Conservation (phyloP, 64 coral and sea anemone species). For the Montipora efflorescens region DNA sequence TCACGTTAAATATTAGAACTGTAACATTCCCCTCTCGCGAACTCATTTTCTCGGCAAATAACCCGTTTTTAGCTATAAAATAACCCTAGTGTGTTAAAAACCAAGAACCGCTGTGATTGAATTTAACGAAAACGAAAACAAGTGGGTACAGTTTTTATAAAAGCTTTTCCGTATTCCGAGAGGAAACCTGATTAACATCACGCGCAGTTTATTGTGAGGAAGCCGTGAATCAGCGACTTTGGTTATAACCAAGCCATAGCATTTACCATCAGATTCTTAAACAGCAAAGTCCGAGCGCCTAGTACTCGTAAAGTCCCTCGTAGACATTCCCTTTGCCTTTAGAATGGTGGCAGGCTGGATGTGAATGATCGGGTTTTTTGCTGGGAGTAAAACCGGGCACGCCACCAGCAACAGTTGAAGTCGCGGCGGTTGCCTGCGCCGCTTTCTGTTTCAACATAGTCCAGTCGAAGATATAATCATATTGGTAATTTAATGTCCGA, state of each 20-base stretch:
- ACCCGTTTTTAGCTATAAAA: neutral
- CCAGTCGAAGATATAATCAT: conserved; percentile 99
- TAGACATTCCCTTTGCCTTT: conserved; percentile 68
- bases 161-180: neutral
- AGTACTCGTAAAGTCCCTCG: conserved; percentile 44
- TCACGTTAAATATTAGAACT: conserved; percentile 28
- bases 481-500: conserved; percentile 96
- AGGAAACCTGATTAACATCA: neutral
- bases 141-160: neutral
- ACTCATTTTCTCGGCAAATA: neutral
- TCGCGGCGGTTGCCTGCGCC: conserved; percentile 76
- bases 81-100: neutral
- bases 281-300: conserved; percentile 7
- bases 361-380: conserved; percentile 74
- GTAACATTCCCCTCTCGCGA: conserved; percentile 20
- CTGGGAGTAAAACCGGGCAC: conserved; percentile 67
- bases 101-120: neutral
- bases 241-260: neutral
- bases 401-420: conserved; percentile 37
- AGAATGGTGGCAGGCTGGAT: conserved; percentile 51
- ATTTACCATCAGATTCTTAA: neutral
- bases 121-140: conserved; percentile 20
- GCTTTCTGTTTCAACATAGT: conserved; percentile 99
- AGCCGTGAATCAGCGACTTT: neutral
- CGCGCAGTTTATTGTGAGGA: neutral